Conservation (phyloP, 2,797 vertebrate genomes). For the Crenuchus spilurus region DNA sequence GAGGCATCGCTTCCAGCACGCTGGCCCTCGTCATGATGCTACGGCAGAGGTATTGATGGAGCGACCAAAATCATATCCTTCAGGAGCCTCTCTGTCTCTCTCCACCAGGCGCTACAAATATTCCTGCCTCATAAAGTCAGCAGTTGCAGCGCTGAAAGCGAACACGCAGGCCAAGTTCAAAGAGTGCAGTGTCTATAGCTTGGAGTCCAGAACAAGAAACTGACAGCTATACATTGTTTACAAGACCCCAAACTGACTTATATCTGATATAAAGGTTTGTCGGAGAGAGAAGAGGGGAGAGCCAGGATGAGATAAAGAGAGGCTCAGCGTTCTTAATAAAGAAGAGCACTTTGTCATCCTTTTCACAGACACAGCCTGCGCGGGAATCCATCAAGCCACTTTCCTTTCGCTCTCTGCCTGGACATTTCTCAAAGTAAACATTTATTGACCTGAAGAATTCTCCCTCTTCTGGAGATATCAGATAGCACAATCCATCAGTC, state of each 20-base stretch:
- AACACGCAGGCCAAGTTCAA: slow-evolving; percentile 53
- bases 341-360: slow-evolving; percentile 57
- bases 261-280: slow-evolving; percentile 54
- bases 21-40: slow-evolving; percentile 63
- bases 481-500: slow-evolving; percentile 64
- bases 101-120: slow-evolving; percentile 49
- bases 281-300: slow-evolving; percentile 28
- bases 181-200: slow-evolving; percentile 51
- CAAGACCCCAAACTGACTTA: slow-evolving; percentile 50
- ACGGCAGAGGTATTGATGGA: slow-evolving; percentile 64
- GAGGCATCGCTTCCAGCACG: slow-evolving; percentile 56
- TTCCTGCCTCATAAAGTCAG: slow-evolving; percentile 57
- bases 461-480: slow-evolving; percentile 65
- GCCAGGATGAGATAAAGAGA: slow-evolving; percentile 17
- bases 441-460: slow-evolving; percentile 65
- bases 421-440: slow-evolving; percentile 72
- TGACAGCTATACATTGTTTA: slow-evolving; percentile 61
- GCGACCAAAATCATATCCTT: slow-evolving; percentile 67
- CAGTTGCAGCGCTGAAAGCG: slow-evolving; percentile 41
- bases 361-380: slow-evolving; percentile 7
- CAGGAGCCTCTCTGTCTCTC: slow-evolving; percentile 66
- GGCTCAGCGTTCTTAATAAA: slow-evolving; percentile 27
- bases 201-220: slow-evolving; percentile 45
- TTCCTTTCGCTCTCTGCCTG: slow-evolving; percentile 55
- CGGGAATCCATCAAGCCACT: slow-evolving; percentile 24